A percentile compares a stretch with the other conserved stretches of the same genome.
Evolutionary conservation across 1,140 invertebrate species (phyloP).

Genomic region (Eurytemora carolleeae): DNA sequence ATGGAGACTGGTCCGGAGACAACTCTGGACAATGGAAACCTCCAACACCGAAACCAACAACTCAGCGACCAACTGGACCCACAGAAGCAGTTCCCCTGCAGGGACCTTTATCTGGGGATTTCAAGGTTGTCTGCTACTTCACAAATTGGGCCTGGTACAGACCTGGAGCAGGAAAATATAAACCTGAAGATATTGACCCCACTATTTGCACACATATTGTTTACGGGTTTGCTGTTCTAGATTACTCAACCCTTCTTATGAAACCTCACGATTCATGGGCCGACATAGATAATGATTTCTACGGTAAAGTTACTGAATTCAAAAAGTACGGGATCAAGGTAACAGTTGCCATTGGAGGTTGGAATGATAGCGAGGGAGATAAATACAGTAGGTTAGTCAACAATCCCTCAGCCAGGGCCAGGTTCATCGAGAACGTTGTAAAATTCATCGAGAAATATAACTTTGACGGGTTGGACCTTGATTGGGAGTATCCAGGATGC

Average conservation of each 20-base stretch:
- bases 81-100: conserved; percentile 1
- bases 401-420: conserved; percentile 40
- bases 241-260: conserved; percentile 20
- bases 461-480: conserved; percentile 69
- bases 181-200: conserved; percentile 25
- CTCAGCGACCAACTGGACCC: neutral
- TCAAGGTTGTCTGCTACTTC: conserved; percentile 35
- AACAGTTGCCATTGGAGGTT: conserved; percentile 58
- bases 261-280: conserved; percentile 22
- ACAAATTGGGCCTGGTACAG: conserved; percentile 28
- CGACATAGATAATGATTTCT: conserved; percentile 39
- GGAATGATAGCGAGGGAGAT: conserved; percentile 67
- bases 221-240: conserved; percentile 28
- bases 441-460: conserved; percentile 55
- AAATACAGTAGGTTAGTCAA: conserved; percentile 65
- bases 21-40: neutral
- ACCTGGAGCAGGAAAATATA: conserved; percentile 24
- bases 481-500: conserved; percentile 80
- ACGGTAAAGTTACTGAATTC: conserved; percentile 51
- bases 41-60: neutral
- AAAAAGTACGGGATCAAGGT: conserved; percentile 57
- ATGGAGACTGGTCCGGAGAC: neutral
- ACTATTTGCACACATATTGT: conserved; percentile 29
- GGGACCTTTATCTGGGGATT: conserved; percentile 19
- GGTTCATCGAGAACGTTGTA: conserved; percentile 49